These are phyloP conservation scores for Tiphia femorata DNA, from an alignment of 2,888 invertebrate species.

Conservation along the genomic window DNA sequence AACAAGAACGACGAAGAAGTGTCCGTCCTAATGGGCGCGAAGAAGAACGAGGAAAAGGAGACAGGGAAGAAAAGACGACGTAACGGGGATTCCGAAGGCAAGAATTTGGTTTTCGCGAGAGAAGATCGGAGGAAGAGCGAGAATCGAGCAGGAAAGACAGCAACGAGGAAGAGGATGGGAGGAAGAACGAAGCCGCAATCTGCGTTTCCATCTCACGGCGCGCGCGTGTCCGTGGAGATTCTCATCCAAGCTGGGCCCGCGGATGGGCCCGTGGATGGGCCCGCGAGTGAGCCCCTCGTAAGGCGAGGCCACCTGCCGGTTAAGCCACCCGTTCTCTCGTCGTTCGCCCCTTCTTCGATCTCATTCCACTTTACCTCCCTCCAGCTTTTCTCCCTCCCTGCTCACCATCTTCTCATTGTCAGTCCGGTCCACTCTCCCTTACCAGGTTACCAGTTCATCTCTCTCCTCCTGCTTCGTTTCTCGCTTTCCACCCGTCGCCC, in stretches of 20 bases:
- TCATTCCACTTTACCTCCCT: conserved; percentile 14
- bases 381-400: conserved; percentile 4
- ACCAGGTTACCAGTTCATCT: too few species aligned
- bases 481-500: conserved; percentile 15
- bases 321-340: conserved; percentile 21
- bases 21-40: not conserved
- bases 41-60: conserved; percentile 6
- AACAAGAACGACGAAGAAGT: too few species aligned
- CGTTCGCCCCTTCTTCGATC: conserved; percentile 9
- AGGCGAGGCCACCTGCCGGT: conserved; percentile 64
- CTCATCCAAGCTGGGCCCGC: conserved; percentile 50
- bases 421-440: too few species aligned
- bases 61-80: conserved; percentile 5
- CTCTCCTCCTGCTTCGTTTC: conserved; percentile 2
- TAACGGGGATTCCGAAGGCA: not conserved
- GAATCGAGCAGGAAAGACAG: conserved; percentile 36
- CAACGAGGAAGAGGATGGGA: conserved; percentile 42
- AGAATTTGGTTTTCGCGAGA: conserved; percentile 15
- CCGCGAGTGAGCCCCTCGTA: conserved; percentile 44
- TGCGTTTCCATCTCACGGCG: conserved; percentile 66
- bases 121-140: conserved; percentile 27
- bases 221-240: conserved; percentile 66
- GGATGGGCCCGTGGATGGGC: conserved; percentile 36
- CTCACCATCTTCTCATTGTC: conserved; percentile 18
- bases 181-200: conserved; percentile 53